Conservation (phyloP, 2,888 invertebrate species). For the Nasonovia ribisnigri region DNA sequence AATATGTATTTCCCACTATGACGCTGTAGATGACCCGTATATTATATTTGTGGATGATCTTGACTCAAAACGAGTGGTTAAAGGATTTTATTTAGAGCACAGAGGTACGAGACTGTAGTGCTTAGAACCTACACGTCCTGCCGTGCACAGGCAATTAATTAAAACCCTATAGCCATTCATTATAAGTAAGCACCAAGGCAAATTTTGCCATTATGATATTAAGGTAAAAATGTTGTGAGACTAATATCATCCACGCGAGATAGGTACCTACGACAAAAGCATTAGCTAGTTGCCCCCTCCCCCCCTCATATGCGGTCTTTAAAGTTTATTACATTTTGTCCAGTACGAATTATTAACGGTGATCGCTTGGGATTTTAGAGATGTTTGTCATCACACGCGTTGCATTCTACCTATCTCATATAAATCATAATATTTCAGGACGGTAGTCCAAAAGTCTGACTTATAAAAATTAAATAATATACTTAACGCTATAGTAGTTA, state of each 20-base stretch:
- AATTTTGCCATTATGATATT: not conserved
- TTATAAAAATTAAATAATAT: not conserved
- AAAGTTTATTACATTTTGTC: constrained; percentile 2
- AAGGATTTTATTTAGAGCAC: not conserved
- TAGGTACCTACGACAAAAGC: not conserved
- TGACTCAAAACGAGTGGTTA: not conserved
- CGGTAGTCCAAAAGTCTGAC: not conserved
- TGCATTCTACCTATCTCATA: not conserved
- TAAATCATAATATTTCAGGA: not conserved
- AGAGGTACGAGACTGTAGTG: not conserved
- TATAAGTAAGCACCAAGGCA: not conserved
- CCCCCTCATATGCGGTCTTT: not conserved
- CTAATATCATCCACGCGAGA: not conserved
- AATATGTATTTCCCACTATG: not conserved
- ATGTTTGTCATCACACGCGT: not conserved
- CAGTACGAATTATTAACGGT: not conserved
- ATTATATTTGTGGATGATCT: not conserved
- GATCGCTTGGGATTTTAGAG: not conserved
- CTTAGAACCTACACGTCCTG: no score
- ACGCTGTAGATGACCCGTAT: not conserved
- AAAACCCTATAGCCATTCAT: not conserved
- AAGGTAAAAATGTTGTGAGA: not conserved
- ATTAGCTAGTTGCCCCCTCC: not conserved
- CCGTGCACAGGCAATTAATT: constrained; percentile 3
- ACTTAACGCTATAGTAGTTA: not conserved